Evolutionary conservation across 2,888 invertebrate genomes (phyloP), one percentile per base, ranked within the genome.

Genomic region (Euplagia quadripunctaria): DNA sequence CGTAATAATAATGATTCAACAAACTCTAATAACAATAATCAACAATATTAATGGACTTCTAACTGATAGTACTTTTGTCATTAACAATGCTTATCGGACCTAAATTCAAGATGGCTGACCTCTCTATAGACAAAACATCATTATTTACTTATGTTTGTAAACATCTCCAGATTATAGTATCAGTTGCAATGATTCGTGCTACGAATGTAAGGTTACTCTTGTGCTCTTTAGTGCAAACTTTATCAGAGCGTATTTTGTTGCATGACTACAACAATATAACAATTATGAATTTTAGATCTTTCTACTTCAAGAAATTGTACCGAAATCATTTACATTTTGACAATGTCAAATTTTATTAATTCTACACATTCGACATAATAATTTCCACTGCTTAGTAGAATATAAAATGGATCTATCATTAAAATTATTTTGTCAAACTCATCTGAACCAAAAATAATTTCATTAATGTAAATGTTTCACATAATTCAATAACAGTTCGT

Each of bases 61-160:
- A 41, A 31, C 16, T 69, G 71, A 76, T 82, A 69, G 17, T 14
- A 55, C 64, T 73, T 75, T 71, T 68, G 68, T 75, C 63, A 69
- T 65, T 72, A 72, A 79, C 71, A 82, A 74, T 64, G 16, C 72
- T 82, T 81, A 81, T 79, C 76, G 46, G 14, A 68, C 3, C 64
- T 55, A 68, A 71, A 83, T 82, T 74, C 77, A 79, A 76, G 51
- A 82, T 83, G 83, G 74, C 74, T 61, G 66, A 31, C 17, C 46
- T 71, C 72, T 74, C 31, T 16, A 69, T 69, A 69, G 79, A 74
- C 83, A 76, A 74, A 82, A 82, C 75, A 81, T 67, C 43, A 72
- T 77, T 74, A 73, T 42, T 46, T 42, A 46, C 51, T 31, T 61
- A 31, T 82, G 71, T 79, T 79, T 79, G 49, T 82, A 82, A 75